These are phyloP conservation scores for Oedothorax gibbosus DNA, from an alignment of 1,140 invertebrate genomes.

Conservation along the genomic window DNA sequence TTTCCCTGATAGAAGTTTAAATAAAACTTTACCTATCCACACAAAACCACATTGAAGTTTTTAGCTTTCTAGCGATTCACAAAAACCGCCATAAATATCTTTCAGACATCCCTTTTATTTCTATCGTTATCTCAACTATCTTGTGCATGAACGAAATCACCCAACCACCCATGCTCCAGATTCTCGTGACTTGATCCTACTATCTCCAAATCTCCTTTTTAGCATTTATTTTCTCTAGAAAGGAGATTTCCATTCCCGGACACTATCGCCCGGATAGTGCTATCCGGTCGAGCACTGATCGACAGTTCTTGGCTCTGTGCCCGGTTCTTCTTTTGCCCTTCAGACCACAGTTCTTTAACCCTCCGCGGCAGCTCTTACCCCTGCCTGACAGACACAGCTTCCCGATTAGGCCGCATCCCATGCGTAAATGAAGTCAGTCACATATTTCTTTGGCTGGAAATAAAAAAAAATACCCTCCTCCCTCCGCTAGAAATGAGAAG, in stretches of 20 bases:
- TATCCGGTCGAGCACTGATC: slow-evolving; percentile 14
- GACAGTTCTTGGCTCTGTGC: slow-evolving; percentile 39
- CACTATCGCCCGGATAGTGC: neutral
- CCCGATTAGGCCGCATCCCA: slow-evolving; percentile 36
- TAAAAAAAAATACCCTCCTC: neutral
- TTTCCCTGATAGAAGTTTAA: too few relatives aligned
- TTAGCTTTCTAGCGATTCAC: too few relatives aligned
- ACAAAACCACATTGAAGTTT: too few relatives aligned
- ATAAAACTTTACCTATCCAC: too few relatives aligned
- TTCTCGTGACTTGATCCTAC: too few relatives aligned
- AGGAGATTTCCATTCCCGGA: neutral
- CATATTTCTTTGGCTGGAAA: slow-evolving; percentile 22
- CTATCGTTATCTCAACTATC: too few relatives aligned
- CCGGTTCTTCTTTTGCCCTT: slow-evolving; percentile 33
- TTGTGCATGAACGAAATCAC: too few relatives aligned
- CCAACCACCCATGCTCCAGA: too few relatives aligned
- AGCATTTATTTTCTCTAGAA: too few relatives aligned
- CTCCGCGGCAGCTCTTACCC: slow-evolving; percentile 30
- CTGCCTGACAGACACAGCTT: slow-evolving; percentile 29
- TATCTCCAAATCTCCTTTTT: too few relatives aligned
- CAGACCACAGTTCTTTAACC: slow-evolving; percentile 34
- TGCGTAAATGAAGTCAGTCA: slow-evolving; percentile 43
- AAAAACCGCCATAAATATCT: too few relatives aligned
- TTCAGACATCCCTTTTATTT: too few relatives aligned
- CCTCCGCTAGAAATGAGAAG: neutral